Base-by-base conservation (phyloP, 2,888 invertebrate species). In the Pterostichus niger region DNA sequence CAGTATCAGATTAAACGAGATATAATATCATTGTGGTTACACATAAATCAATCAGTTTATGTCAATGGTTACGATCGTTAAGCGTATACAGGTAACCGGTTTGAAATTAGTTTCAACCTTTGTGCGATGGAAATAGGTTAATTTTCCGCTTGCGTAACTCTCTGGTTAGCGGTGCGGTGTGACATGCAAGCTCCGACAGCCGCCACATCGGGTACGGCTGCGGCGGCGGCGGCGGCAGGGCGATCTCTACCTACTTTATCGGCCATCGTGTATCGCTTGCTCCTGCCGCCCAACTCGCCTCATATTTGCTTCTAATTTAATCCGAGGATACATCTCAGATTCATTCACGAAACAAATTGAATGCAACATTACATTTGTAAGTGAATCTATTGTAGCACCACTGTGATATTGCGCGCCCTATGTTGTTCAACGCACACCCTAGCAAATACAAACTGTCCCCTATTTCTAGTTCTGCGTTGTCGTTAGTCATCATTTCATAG, bases 101-200 rank as follows among this genome's bases (percentile, higher is more conserved):
- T 75, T 61, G 33, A 15, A 75, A 82, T 75, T 82, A 75, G 61
- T 59, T 82, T 13, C n/a, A 56, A 88, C 88, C 88, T 87, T 88
- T 88, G 88, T 88, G 87, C 87, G 87, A 87, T 88, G 88, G 89
- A 89, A 89, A 89, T 89, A 88, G 89, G 89, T 89, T 89, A 89
- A 89, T 90, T 90, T 90, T 89, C 88, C 89, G 88, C 88, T 89
- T 88, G 88, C 88, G 88, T 89, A 88, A 88, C 88, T 88, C 87
- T 46, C 33, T 75, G 75, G 75, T 46, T 44, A 40, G 68, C 15
- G 15, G 17, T 44, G 68, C 17, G 56, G 61, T 71, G 44, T 71
- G 44, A 46, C 46, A 17, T 64, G 64, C 44, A 71, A 59, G 17
- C 59, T 40, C 40, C 40, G 40, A 40, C 40, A 40, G 40, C 44